Percentiles rank a stretch among this genome's conserved stretches.
phyloP scores from a whole-genome alignment of 2,113 vertebrate species.

The Nothobranchius kuhntae region DNA sequence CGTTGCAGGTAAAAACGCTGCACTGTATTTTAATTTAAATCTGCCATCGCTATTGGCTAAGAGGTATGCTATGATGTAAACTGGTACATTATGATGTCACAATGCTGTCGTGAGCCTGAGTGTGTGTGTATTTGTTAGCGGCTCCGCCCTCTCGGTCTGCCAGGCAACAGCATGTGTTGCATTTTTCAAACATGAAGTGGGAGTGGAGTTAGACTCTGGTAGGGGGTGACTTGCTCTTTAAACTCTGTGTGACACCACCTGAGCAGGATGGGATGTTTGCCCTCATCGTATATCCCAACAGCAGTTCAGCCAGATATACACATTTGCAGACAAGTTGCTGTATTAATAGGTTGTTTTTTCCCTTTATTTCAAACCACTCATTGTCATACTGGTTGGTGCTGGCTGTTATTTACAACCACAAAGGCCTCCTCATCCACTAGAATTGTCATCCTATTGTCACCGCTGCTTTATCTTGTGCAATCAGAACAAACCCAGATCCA shows the following conservation, averaged over 20 bases:
- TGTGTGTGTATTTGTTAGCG: too few relatives aligned
- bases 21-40: too few relatives aligned
- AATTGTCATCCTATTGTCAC: slow-evolving; percentile 48
- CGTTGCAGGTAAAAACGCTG: too few relatives aligned
- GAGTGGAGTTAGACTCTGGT: too few relatives aligned
- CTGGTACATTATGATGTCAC: too few relatives aligned
- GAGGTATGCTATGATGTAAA: too few relatives aligned
- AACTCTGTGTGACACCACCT: slow-evolving; percentile 6
- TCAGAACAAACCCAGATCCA: slow-evolving; percentile 53
- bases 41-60: too few relatives aligned
- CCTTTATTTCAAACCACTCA: slow-evolving; percentile 44
- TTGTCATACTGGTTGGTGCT: slow-evolving; percentile 55
- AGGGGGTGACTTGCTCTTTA: too few relatives aligned
- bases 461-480: slow-evolving; percentile 52
- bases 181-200: too few relatives aligned
- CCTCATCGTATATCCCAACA: background rate
- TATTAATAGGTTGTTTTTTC: slow-evolving; percentile 30
- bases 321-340: slow-evolving; percentile 25
- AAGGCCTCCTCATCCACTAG: slow-evolving; percentile 40
- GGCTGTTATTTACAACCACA: slow-evolving; percentile 46
- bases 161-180: too few relatives aligned
- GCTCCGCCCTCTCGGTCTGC: too few relatives aligned
- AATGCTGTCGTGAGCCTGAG: too few relatives aligned
- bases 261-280: slow-evolving; percentile 25
- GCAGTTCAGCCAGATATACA: background rate